Evolutionary conservation across 2,113 vertebrate genomes (phyloP), one percentile per base, ranked within the genome.

Genomic region (Monarcha castaneiventris): DNA sequence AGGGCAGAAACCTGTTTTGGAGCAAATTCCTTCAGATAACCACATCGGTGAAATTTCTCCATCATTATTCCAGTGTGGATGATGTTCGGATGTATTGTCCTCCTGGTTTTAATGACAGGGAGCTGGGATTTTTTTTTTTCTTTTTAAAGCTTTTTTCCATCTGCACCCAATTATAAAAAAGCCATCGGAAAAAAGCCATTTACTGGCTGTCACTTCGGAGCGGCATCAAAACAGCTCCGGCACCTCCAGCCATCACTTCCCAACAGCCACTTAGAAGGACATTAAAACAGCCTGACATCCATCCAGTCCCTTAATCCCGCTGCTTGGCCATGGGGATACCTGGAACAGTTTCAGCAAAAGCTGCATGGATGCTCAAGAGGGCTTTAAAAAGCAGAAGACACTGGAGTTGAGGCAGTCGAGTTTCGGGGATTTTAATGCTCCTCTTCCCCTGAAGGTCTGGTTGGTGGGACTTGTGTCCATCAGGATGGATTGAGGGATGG

Each of bases 181-280:
- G 54, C 71, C 67, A 86, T 92, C 62, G 58, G 93, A 85, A 93
- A 91, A 94, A 90, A 91, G 46, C 87, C 78, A 64, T 94, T 96
- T 95, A 69, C 92, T 89, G 48, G 54, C 77, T 96, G 96, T 93
- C 96, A 95, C 55, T 88, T 94, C 0, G 0, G 68, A 75, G 67
- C 0, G 9, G 56, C 14, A 0, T 89, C 81, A 74, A 77, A 92
- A 85, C 29, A 3, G 43, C 89, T 68, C 72, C 7, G 0, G 84
- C 66, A 89, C 62, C 87, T 91, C 84, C 64, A 71, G 41, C 41
- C 16, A 52, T 66, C 41, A 64, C 69, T 87, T 95, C 84, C 66
- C 93, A 85, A n/a, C 46, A 96, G 17, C 78, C 51, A 32, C 59
- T 85, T 66, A 69, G 75, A 87, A 48, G 64, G 67, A 66, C 32